Evolutionary conservation across 2,797 vertebrate species (phyloP), one percentile per base, ranked within the genome.

Genomic region (Sebastes hubbsi): DNA sequence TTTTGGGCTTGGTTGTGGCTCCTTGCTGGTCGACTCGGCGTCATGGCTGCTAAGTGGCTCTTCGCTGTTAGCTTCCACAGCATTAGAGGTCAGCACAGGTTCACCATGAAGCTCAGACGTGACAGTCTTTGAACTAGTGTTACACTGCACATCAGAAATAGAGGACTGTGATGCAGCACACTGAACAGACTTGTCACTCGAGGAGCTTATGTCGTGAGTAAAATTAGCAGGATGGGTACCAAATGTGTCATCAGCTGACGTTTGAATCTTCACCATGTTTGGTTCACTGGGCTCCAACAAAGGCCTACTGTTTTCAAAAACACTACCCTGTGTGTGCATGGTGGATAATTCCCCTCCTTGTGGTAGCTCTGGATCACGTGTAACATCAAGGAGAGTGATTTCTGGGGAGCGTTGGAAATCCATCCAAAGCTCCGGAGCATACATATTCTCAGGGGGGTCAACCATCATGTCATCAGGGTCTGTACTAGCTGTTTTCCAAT

Each of bases 351-450:
- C 75, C 11, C 6, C 70, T 77, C 25, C 38, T 16, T 84, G 74
- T 13, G 83, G 80, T 4, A 24, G 4, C 14, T 78, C 81, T 1
- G 80, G 88, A 63, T 91, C 83, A n/a, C 4, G 18, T 1, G 92
- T 88, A 18, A 76, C 27, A 8, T 93, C 86, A 29, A 92, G 90
- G 3, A 94, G 88, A 64, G 88, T 91, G 56, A 92, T 91, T 61
- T 94, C 91, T 59, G 82, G 81, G 13, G 89, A 90, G 68, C 29
- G 80, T 62, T 58, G 60, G 25, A 77, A 77, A 80, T 74, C 74
- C 32, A 89, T 6, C 69, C 59, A 81, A 12, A 32, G 34, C 22
- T 52, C 24, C 6, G 49, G 60, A 75, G 56, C 36, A 8, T 27
- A 18, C 18, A 38, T 60, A 20, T 29, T 68, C 18, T 77, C 38